A percentile compares a stretch with the other conserved stretches of the same genome.
These are phyloP conservation scores for Rhynchophorus ferrugineus DNA, from an alignment of 1,140 invertebrate species.

Conservation along the genomic window DNA sequence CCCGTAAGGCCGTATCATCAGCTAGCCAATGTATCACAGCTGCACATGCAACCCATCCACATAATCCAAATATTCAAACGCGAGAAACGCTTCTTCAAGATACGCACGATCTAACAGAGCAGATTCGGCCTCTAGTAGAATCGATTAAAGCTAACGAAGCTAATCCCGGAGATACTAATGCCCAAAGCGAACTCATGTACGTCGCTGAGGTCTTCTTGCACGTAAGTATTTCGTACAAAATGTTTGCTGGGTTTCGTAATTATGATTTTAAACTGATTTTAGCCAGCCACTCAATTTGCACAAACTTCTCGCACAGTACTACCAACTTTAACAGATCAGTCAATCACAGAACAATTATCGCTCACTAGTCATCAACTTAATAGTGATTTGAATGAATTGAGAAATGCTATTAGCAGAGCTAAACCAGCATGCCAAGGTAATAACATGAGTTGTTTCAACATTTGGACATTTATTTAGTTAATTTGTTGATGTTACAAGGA, in stretches of 20 bases:
- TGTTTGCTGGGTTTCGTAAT: conserved; percentile 1
- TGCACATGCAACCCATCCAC: conserved; percentile 58
- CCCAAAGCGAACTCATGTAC: conserved; percentile 77
- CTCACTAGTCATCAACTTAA: conserved; percentile 69
- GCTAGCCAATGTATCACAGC: conserved; percentile 87
- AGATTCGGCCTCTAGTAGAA: conserved; percentile 74
- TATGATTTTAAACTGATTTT: conserved; percentile 11
- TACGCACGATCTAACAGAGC: conserved; percentile 68
- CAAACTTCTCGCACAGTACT: conserved; percentile 72
- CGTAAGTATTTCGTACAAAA: conserved; percentile 21
- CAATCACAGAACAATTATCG: conserved; percentile 46
- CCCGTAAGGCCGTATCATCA: conserved; percentile 78
- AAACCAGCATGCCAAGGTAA: conserved; percentile 77
- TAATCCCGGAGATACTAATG: conserved; percentile 64
- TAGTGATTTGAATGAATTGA: conserved; percentile 67
- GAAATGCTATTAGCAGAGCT: conserved; percentile 69
- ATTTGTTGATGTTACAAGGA: conserved; percentile 4
- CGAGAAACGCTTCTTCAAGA: conserved; percentile 66
- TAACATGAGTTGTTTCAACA: not conserved
- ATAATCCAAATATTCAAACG: conserved; percentile 62
- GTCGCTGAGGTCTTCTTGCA: conserved; percentile 80
- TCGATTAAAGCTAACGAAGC: conserved; percentile 67
- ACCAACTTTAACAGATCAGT: conserved; percentile 77
- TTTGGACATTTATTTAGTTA: not conserved
- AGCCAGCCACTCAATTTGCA: conserved; percentile 48